Evolutionary conservation across 2,797 vertebrate genomes (phyloP).

Genomic region (Geotrypetes seraphini): DNA sequence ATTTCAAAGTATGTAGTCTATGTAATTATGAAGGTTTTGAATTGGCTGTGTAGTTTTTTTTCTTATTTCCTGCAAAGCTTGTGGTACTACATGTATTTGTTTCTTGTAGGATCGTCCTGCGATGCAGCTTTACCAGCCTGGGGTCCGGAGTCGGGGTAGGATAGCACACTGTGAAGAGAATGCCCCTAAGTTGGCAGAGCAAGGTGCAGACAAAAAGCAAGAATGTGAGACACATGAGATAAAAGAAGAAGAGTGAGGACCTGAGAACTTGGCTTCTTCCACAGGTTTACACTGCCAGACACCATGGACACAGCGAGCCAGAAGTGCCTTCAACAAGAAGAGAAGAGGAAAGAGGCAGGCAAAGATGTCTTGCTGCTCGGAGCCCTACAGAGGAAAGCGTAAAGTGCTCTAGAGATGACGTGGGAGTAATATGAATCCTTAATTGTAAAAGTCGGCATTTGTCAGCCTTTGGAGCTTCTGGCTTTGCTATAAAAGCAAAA

Average conservation of each 20-base stretch:
- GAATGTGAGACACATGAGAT: constrained; percentile 66
- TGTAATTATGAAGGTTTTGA: no score
- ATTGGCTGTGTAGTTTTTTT: no score
- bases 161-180: constrained; percentile 51
- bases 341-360: constrained; percentile 48
- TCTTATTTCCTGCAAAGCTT: no score
- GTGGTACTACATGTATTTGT: no score
- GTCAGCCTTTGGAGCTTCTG: constrained; percentile 36
- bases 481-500: constrained; percentile 15
- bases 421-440: no score
- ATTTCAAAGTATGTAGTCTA: no score
- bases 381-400: constrained; percentile 20
- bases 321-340: constrained; percentile 78
- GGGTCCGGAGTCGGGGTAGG: constrained; percentile 74
- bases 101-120: constrained; percentile 84
- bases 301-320: constrained; percentile 64
- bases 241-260: constrained; percentile 74
- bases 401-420: no score
- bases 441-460: no score
- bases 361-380: constrained; percentile 38
- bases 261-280: constrained; percentile 39
- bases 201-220: constrained; percentile 57
- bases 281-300: constrained; percentile 67
- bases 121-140: constrained; percentile 94
- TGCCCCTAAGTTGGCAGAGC: constrained; percentile 46